Conservation (phyloP, 2,888 invertebrate genomes). For the Hypomecis atomaria region DNA sequence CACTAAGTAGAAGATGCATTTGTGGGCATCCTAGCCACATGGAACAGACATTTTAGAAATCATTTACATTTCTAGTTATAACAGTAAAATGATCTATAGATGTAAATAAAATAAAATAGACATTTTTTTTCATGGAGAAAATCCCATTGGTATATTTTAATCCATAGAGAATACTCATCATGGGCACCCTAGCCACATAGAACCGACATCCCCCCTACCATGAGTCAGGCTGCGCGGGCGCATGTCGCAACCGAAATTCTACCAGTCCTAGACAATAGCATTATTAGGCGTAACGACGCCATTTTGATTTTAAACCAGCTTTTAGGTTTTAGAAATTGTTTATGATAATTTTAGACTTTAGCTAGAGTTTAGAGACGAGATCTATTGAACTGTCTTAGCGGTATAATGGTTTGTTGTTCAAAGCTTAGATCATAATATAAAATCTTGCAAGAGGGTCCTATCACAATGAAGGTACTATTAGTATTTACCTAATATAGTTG, state of each 20-base stretch:
- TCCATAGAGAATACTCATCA: background rate
- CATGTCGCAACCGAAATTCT: conserved; percentile 83
- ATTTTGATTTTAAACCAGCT: conserved; percentile 65
- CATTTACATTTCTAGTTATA: too few species aligned
- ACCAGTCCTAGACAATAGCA: conserved; percentile 82
- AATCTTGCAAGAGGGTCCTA: too few species aligned
- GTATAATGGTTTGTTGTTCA: too few species aligned
- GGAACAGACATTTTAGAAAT: too few species aligned
- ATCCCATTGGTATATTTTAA: background rate
- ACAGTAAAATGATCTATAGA: background rate
- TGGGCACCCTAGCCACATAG: conserved; percentile 38
- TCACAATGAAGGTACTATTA: too few species aligned
- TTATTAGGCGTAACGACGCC: conserved; percentile 77
- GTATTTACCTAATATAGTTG: too few species aligned
- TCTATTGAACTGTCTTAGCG: background rate
- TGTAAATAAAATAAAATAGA: background rate
- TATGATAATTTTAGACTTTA: background rate
- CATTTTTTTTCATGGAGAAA: background rate
- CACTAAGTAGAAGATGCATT: too few species aligned
- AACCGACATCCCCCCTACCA: conserved; percentile 41
- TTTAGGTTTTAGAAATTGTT: conserved; percentile 33
- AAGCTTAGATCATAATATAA: too few species aligned
- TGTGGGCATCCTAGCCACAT: too few species aligned
- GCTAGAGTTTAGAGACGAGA: background rate
- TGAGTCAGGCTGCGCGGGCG: conserved; percentile 76